A percentile compares a stretch with the other conserved stretches of the same genome.
Conservation (phyloP, 1,140 invertebrate species). For the Drosophila nannoptera region DNA sequence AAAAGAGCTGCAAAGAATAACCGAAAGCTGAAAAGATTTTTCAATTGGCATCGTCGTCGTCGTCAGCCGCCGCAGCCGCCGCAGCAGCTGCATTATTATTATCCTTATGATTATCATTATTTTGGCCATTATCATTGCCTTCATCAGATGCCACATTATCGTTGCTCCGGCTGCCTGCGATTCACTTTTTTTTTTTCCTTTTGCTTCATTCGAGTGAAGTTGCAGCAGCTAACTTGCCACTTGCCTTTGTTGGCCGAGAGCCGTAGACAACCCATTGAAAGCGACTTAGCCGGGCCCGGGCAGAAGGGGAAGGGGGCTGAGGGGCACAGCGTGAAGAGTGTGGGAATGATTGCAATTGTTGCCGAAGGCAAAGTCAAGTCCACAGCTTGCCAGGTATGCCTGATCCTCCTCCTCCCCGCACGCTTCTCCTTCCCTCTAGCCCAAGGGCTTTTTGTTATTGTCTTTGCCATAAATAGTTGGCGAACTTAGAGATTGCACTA, state of each 20-base stretch:
- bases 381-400: conserved; percentile 29
- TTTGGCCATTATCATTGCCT: conserved; percentile 57
- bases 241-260: conserved; percentile 43
- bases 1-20: conserved; percentile 43
- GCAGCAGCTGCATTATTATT: conserved; percentile 43
- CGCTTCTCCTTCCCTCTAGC: not conserved
- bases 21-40: conserved; percentile 59
- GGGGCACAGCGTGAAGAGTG: not conserved
- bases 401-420: not conserved
- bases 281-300: not conserved
- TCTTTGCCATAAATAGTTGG: conserved; percentile 2
- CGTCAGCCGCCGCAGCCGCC: conserved; percentile 19
- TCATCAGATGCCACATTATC: conserved; percentile 70
- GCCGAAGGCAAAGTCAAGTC: conserved; percentile 50
- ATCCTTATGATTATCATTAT: conserved; percentile 62
- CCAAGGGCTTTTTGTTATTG: conserved; percentile 6
- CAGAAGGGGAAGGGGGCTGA: not conserved
- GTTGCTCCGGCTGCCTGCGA: conserved; percentile 38
- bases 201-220: not conserved
- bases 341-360: conserved; percentile 59
- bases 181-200: conserved; percentile 53
- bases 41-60: conserved; percentile 65
- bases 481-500: conserved; percentile 13
- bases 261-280: conserved; percentile 23
- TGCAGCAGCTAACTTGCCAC: conserved; percentile 28